phyloP scores from a whole-genome alignment of 2,888 invertebrate genomes.

The Rotaria socialis region DNA sequence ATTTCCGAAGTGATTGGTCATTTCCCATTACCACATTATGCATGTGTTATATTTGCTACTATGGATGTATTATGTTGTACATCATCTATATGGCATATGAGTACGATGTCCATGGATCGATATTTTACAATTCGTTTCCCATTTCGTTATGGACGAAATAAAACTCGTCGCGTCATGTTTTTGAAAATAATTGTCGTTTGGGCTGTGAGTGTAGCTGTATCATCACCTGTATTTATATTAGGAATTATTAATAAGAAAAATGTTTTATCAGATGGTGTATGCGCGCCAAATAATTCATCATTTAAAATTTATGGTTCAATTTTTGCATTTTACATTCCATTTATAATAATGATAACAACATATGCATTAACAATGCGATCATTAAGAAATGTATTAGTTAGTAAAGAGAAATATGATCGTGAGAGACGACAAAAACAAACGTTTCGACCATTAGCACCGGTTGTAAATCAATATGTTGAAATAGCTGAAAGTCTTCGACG shows the following conservation, averaged over 20 bases:
- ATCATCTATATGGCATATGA: constrained; percentile 64
- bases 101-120: constrained; percentile 65
- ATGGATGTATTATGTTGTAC: constrained; percentile 65
- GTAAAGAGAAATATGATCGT: constrained; percentile 20
- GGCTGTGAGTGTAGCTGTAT: constrained; percentile 70
- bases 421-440: not conserved
- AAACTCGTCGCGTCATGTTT: constrained; percentile 55
- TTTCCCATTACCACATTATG: constrained; percentile 23
- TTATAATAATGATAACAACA: constrained; percentile 86
- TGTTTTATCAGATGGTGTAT: constrained; percentile 48
- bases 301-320: constrained; percentile 80
- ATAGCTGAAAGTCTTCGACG: constrained; percentile 5
- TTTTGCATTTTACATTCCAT: constrained; percentile 88
- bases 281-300: constrained; percentile 48
- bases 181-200: constrained; percentile 87
- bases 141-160: constrained; percentile 65
- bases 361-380: constrained; percentile 83
- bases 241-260: constrained; percentile 65
- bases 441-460: not conserved
- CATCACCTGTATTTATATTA: constrained; percentile 61
- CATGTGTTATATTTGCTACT: not conserved
- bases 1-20: constrained; percentile 72
- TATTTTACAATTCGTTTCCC: constrained; percentile 85
- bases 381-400: constrained; percentile 64
- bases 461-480: constrained; percentile 23